These are phyloP conservation scores for Nomada fucata DNA, from an alignment of 2,888 invertebrate species.

Conservation along the genomic window DNA sequence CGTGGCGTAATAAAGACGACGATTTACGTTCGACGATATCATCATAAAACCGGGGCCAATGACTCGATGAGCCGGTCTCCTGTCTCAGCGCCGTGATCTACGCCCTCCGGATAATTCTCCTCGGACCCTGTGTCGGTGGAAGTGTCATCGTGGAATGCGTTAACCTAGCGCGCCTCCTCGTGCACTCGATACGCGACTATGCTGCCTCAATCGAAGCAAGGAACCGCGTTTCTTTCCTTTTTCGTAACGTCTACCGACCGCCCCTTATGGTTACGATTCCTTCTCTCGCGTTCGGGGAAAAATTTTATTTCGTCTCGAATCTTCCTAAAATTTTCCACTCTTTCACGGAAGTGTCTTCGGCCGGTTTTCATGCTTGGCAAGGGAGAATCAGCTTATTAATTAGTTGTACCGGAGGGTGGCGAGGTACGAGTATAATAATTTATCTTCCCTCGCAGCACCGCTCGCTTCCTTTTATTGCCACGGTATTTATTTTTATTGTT, in stretches of 20 bases:
- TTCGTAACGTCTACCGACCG: not conserved
- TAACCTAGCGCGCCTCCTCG: not conserved
- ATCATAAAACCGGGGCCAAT: slow-evolving; percentile 73
- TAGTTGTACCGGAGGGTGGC: too few relatives aligned
- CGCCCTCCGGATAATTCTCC: slow-evolving; percentile 14
- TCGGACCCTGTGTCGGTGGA: not conserved
- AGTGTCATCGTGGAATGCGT: slow-evolving; percentile 19
- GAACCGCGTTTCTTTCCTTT: too few relatives aligned
- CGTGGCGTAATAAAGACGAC: slow-evolving; percentile 75
- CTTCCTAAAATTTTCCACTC: not conserved
- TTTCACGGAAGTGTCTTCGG: not conserved
- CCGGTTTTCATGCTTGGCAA: not conserved
- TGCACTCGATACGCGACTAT: slow-evolving; percentile 5
- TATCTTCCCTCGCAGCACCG: too few relatives aligned
- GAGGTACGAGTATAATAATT: too few relatives aligned
- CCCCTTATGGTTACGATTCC: not conserved
- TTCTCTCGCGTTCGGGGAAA: not conserved
- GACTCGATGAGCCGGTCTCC: slow-evolving; percentile 69
- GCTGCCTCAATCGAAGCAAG: not conserved
- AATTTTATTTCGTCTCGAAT: not conserved
- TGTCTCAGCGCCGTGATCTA: slow-evolving; percentile 54
- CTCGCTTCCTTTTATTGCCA: too few relatives aligned
- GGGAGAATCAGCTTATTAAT: too few relatives aligned
- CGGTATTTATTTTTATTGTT: too few relatives aligned
- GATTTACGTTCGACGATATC: slow-evolving; percentile 78